phyloP scores from a whole-genome alignment of 1,140 invertebrate genomes.

The Heterodera carotae region DNA sequence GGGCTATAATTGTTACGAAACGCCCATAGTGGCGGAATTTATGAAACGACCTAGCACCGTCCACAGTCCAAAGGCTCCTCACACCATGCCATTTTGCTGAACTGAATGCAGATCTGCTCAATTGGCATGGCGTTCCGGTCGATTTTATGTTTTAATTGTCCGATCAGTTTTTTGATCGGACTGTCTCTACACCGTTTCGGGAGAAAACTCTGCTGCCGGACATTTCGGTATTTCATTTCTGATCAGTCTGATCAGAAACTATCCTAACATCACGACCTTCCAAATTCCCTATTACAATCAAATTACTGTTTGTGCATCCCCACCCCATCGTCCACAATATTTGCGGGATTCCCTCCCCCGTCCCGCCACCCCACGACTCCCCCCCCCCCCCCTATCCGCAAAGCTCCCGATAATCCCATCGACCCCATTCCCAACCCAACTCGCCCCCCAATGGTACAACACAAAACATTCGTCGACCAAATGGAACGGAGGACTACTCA shows the following conservation, averaged over 20 bases:
- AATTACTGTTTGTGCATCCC: background rate
- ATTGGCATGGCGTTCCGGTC: background rate
- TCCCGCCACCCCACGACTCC: too few relatives aligned
- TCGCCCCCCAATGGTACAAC: background rate
- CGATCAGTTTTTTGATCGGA: too few relatives aligned
- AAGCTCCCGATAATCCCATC: background rate
- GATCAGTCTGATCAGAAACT: background rate
- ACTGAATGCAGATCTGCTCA: background rate
- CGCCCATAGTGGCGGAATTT: too few relatives aligned
- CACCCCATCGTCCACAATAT: background rate
- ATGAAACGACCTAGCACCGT: too few relatives aligned
- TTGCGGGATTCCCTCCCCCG: background rate
- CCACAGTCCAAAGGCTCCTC: too few relatives aligned
- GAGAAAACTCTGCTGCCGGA: background rate
- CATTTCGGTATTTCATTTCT: background rate
- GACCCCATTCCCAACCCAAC: background rate
- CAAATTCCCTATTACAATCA: background rate
- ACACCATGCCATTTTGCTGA: background rate
- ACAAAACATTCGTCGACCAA: background rate
- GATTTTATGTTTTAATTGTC: background rate
- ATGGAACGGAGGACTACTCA: background rate
- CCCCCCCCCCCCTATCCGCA: background rate
- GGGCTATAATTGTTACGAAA: too few relatives aligned
- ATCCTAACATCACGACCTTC: background rate
- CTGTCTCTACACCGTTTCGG: too few relatives aligned